Evolutionary conservation across 2,797 vertebrate species (phyloP).

Genomic region (Dendrocincla fuliginosa): DNA sequence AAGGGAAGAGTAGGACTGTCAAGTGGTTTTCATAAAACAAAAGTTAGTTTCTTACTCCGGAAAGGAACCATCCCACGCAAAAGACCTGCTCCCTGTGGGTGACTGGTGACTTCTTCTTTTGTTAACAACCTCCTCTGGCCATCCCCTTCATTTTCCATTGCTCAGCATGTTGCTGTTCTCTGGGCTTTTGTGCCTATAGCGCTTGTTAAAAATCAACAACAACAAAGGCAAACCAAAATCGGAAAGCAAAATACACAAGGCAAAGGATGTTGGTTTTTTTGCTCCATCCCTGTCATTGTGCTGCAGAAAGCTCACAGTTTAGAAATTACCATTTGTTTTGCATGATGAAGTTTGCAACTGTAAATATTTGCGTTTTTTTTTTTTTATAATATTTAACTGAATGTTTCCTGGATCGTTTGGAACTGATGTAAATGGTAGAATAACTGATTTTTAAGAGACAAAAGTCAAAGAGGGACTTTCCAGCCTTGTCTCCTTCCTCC

Average conservation of each 20-base stretch:
- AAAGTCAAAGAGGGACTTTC: slow-evolving; percentile 68
- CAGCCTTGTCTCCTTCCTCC: slow-evolving; percentile 63
- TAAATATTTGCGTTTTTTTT: slow-evolving; percentile 34
- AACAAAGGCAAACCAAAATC: not conserved
- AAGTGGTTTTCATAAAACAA: not conserved
- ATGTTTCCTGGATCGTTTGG: slow-evolving; percentile 52
- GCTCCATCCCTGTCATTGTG: not conserved
- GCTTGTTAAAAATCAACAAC: not conserved
- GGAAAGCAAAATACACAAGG: not conserved
- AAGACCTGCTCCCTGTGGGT: not conserved
- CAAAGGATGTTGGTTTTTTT: not conserved
- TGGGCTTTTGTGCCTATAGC: not conserved
- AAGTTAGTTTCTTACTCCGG: not conserved
- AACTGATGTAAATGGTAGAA: slow-evolving; percentile 3
- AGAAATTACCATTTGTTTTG: slow-evolving; percentile 45
- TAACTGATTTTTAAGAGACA: slow-evolving; percentile 61
- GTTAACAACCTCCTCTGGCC: not conserved
- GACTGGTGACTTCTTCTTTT: slow-evolving; percentile 8
- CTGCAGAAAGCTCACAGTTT: slow-evolving; percentile 11
- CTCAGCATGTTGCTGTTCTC: slow-evolving; percentile 34
- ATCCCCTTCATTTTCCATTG: slow-evolving; percentile 28
- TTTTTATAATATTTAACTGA: slow-evolving; percentile 40
- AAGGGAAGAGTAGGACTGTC: not conserved
- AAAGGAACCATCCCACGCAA: not conserved
- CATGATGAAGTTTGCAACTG: slow-evolving; percentile 18